These are phyloP conservation scores for Leptinotarsa undecemlineata DNA, from an alignment of 1,140 invertebrate genomes.

Conservation along the genomic window DNA sequence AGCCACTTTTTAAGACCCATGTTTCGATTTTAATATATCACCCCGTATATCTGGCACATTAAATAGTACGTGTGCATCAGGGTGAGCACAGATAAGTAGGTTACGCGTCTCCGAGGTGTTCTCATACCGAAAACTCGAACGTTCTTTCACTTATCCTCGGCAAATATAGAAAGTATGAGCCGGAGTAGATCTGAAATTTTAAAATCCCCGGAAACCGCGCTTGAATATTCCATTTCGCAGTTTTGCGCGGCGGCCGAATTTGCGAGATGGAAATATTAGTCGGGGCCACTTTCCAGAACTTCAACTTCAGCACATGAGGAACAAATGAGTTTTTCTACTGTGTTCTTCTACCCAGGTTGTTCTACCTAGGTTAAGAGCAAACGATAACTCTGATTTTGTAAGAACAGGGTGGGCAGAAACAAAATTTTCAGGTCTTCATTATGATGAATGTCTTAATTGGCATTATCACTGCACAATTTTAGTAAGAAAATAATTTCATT, in stretches of 20 bases:
- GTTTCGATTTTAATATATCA: no score
- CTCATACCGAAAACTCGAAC: conserved; percentile 40
- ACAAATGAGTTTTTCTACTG: neutral
- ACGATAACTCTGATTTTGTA: no score
- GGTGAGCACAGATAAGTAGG: conserved; percentile 39
- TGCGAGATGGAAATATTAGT: conserved; percentile 34
- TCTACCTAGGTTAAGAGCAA: no score
- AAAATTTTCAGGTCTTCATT: no score
- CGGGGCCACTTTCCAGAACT: neutral
- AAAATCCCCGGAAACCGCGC: conserved; percentile 40
- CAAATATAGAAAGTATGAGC: conserved; percentile 41
- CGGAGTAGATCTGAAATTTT: conserved; percentile 42
- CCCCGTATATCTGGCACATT: no score
- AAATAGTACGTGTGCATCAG: neutral
- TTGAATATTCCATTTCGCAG: conserved; percentile 41
- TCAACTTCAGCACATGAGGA: neutral
- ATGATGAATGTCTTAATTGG: no score
- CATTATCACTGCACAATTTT: no score
- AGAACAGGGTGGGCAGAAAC: no score
- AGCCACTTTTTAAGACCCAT: no score
- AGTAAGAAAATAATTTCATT: no score
- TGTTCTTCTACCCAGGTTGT: no score
- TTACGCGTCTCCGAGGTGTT: conserved; percentile 36
- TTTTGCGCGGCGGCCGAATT: conserved; percentile 18
- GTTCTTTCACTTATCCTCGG: conserved; percentile 41